phyloP scores from a whole-genome alignment of 2,888 invertebrate species.

The Terebella lapidaria region DNA sequence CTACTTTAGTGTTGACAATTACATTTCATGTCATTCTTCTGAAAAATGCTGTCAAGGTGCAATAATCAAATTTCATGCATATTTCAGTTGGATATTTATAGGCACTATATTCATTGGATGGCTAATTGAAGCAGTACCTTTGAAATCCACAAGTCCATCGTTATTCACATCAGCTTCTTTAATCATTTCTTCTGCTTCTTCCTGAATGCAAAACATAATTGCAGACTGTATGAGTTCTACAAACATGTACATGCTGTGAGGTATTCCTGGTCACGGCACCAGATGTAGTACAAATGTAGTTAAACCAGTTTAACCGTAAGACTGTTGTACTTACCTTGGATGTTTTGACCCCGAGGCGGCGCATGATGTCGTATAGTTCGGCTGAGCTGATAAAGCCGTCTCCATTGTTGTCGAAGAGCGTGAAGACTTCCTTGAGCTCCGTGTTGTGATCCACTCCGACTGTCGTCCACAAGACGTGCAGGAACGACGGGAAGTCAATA shows the following conservation, averaged over 20 bases:
- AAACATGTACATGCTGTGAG: too few relatives aligned
- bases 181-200: slow-evolving; percentile 36
- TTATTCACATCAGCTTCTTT: slow-evolving; percentile 40
- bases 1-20: too few relatives aligned
- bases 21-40: too few relatives aligned
- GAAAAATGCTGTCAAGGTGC: too few relatives aligned
- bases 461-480: not conserved
- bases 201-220: slow-evolving; percentile 9
- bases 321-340: not conserved
- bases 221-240: too few relatives aligned
- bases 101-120: too few relatives aligned
- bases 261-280: too few relatives aligned
- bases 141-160: slow-evolving; percentile 42
- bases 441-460: slow-evolving; percentile 35
- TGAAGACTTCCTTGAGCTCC: slow-evolving; percentile 42
- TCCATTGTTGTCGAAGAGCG: slow-evolving; percentile 40
- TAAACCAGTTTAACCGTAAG: too few relatives aligned
- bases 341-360: not conserved
- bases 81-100: too few relatives aligned
- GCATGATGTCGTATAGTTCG: slow-evolving; percentile 27
- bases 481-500: not conserved
- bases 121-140: too few relatives aligned
- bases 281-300: too few relatives aligned
- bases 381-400: slow-evolving; percentile 42
- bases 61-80: too few relatives aligned